phyloP scores from a whole-genome alignment of 2,888 invertebrate species.

The Selenia dentaria region DNA sequence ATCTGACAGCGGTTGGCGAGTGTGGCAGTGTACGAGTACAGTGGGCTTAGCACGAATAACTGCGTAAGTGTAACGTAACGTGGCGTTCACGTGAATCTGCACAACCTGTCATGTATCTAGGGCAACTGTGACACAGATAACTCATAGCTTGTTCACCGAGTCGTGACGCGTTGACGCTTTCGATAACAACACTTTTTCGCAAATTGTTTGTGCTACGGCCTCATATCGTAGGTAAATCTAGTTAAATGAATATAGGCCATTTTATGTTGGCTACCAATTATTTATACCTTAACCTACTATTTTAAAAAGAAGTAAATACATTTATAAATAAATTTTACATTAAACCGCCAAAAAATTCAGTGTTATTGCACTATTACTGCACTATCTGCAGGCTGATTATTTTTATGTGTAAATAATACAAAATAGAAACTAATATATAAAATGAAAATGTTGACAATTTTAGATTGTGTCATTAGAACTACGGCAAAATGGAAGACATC shows the following conservation, averaged over 20 bases:
- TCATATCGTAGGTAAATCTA: conserved; percentile 48
- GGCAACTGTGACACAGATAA: no score
- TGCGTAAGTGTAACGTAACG: no score
- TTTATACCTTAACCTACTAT: conserved; percentile 48
- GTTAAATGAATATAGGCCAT: conserved; percentile 69
- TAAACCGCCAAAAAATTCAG: conserved; percentile 57
- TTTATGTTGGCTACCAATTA: conserved; percentile 82
- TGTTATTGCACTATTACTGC: conserved; percentile 78
- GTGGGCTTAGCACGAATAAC: no score
- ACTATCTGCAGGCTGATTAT: conserved; percentile 59
- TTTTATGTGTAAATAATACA: conserved; percentile 38
- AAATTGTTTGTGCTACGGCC: no score
- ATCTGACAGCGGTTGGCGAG: conserved; percentile 78
- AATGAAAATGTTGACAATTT: conserved; percentile 26
- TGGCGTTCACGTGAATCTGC: no score
- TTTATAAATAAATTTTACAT: conserved; percentile 66
- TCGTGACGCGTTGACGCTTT: no score
- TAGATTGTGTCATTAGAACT: conserved; percentile 39
- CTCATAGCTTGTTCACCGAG: no score
- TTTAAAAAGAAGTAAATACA: conserved; percentile 47
- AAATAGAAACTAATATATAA: conserved; percentile 31
- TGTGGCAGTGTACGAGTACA: conserved; percentile 77
- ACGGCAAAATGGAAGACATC: conserved; percentile 77
- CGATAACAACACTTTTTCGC: no score
- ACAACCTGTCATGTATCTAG: no score